Conservation (phyloP, 2,113 vertebrate species). For the Coregonus clupeaformis region DNA sequence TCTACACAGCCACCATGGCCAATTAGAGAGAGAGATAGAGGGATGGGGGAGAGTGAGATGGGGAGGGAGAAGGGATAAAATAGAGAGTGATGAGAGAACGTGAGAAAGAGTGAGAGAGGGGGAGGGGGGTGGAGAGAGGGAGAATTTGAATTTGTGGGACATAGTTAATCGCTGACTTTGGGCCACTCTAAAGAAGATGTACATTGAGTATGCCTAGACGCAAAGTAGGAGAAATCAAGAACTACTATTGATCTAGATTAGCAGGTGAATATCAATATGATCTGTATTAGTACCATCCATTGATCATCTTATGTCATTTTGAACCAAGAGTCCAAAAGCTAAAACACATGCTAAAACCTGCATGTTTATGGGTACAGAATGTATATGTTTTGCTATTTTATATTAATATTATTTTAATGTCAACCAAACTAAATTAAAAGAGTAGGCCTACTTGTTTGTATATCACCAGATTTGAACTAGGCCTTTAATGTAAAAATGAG, state of each 20-base stretch:
- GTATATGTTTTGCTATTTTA: neutral
- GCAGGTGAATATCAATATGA: too few relatives aligned
- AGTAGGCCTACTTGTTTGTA: neutral
- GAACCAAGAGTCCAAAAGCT: too few relatives aligned
- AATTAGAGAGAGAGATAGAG: constrained; percentile 5
- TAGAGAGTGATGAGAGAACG: neutral
- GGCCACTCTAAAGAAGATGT: too few relatives aligned
- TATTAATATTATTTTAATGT: neutral
- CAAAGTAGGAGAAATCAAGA: too few relatives aligned
- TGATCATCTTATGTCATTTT: too few relatives aligned
- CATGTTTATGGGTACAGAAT: neutral
- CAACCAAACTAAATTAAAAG: neutral
- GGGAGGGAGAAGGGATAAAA: neutral
- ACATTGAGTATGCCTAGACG: too few relatives aligned
- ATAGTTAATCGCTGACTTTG: too few relatives aligned
- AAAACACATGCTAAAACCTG: too few relatives aligned
- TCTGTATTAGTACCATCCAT: too few relatives aligned
- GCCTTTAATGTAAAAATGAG: neutral
- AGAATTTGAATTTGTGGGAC: neutral
- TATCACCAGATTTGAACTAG: neutral
- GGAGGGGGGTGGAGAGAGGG: neutral
- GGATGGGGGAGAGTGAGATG: neutral
- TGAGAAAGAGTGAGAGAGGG: neutral
- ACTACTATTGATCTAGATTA: too few relatives aligned
- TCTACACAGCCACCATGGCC: neutral